A percentile compares a stretch with the other conserved stretches of the same genome.
Evolutionary conservation across 2,113 vertebrate species (phyloP).

Genomic region (Rhinopomastus cyanomelas): DNA sequence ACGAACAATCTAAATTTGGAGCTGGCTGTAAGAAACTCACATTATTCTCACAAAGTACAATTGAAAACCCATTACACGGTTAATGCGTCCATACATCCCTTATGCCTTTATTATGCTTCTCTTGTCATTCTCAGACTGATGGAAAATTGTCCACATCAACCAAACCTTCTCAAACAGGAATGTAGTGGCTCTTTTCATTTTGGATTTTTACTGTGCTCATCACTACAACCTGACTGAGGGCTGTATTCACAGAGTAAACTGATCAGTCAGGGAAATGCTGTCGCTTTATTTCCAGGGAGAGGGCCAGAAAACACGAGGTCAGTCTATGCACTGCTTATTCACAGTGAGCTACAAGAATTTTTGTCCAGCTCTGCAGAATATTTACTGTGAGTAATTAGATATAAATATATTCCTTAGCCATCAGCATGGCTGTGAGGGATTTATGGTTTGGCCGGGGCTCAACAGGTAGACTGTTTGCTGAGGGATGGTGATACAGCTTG

Average conservation of each 20-base stretch:
- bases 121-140: constrained; percentile 33
- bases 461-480: background rate
- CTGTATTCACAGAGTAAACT: background rate
- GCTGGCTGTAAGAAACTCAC: background rate
- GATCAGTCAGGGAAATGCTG: background rate
- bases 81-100: constrained; percentile 32
- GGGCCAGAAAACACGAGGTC: background rate
- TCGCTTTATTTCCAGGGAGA: background rate
- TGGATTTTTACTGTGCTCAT: background rate
- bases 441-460: background rate
- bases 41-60: constrained; percentile 20
- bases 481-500: background rate
- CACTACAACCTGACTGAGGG: background rate
- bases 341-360: background rate
- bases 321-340: background rate
- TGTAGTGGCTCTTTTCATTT: background rate
- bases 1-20: constrained; percentile 33
- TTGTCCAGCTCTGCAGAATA: background rate
- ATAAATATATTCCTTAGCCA: background rate
- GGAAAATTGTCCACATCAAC: constrained; percentile 35
- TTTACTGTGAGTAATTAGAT: background rate
- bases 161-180: constrained; percentile 1
- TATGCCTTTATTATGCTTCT: constrained; percentile 13
- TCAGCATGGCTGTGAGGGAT: background rate
- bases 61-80: constrained; percentile 22